Base-by-base conservation (phyloP, 2,113 vertebrate genomes). In the Indicator maculatus region DNA sequence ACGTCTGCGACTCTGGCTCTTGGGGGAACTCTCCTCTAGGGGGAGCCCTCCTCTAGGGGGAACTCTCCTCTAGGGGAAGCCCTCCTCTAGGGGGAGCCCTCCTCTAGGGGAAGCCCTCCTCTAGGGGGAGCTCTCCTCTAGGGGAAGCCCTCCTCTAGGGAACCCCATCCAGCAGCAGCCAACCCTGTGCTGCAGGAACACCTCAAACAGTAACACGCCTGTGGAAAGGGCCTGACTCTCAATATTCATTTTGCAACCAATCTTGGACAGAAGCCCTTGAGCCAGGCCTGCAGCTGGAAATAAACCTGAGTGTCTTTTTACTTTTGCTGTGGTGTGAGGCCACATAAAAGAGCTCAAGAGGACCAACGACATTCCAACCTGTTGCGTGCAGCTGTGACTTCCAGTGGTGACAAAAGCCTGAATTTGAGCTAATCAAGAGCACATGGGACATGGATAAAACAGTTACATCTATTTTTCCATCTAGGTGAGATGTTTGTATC, bases 331-430 rank as follows among this genome's bases (percentile, higher is more conserved):
- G 0, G 0, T 2, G 13, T 23, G 12, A 73, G 50, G 38, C 64
- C 26, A 27, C 50, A 12, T 3, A 36, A 56, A 58, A 71, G 11
- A 2, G 27, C 15, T 65, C 39, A 24, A 13, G 23, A 36, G 28
- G 10, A 47, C 64, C 7, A 44, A 1, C 0, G 10, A 31, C 1
- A 63, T 7, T 39, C 58, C 70, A 36, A 23, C 16, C 30, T 56
- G 21, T 0, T 30, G 31, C 13, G 53, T 33, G 30, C 60, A 41
- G 41, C 2, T 60, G 55, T 30, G 27, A 15, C 55, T 87, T 39
- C 0, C 0, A 38, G 7, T 0, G 3, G 72, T 27, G 76, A 44
- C 10, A 47, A 65, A 11, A 30, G 7, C 28, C 31, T 3, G 2
- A 41, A 27, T 18, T 7, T 63, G 15, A 72, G 21, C 16, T 3